Evolutionary conservation across 2,797 vertebrate species (phyloP), one percentile per base, ranked within the genome.

Genomic region (Kryptolebias ocellatus): DNA sequence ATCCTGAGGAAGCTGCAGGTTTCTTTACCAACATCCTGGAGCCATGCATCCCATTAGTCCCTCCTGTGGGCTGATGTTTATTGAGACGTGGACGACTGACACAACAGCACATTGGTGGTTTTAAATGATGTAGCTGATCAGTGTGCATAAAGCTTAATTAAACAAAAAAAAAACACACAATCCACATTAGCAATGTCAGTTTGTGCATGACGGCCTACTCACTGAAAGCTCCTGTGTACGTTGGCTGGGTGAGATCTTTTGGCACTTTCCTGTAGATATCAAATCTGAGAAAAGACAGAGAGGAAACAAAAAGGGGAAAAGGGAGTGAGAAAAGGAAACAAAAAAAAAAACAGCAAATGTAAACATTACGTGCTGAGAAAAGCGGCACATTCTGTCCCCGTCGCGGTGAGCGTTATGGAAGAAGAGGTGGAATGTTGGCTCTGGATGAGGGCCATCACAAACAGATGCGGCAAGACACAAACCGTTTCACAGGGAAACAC

Each of bases 201-300:
- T 16, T 8, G 9, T 11, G 46, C 2, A 16, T 54, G 28, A 56
- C 16, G 42, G 34, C 24, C 28, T 91, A 99, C 98, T 99, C 92
- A 99, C 98, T 98, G 86, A 98, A 96, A 67, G 98, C 98, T 90
- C 98, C 98, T 46, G 97, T 98, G 91, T 99, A 99, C 2, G 98
- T 99, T 72, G 98, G 98, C 94, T 99, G 98, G 17, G 98, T 99
- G 76, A 99, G 96, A 93, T 99, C 98, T 94, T 98, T 99, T 87
- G 98, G 98, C 80, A 99, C 98, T 94, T 99, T 99, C 94, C 98
- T 96, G 95, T 99, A 99, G 94, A 99, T 98, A 93, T 99, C 97
- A 88, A 99, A 97, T 94, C 98, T 99, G 93, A 42, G 89, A 72
- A 83, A 69, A 78, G 53, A 81, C 59, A 70, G 71, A 64, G 70